Evolutionary conservation across 1,140 invertebrate species (phyloP).

Genomic region (Phymorhynchus buccinoides): DNA sequence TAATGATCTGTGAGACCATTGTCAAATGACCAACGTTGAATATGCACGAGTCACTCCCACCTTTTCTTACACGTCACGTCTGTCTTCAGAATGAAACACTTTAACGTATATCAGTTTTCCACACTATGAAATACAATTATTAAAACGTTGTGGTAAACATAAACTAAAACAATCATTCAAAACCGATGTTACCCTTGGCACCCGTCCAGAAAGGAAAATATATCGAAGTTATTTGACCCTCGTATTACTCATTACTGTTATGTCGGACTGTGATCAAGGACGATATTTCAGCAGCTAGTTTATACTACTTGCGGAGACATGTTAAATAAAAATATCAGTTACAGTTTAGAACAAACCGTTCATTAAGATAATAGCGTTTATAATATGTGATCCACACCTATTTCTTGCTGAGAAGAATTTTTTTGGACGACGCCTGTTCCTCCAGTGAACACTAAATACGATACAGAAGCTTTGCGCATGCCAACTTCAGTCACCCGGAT

Average conservation of each 20-base stretch:
- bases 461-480: conserved; percentile 34
- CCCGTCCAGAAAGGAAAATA: conserved; percentile 35
- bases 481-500: conserved; percentile 45
- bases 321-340: neutral
- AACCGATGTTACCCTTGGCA: conserved; percentile 30
- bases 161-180: neutral
- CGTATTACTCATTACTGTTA: conserved; percentile 33
- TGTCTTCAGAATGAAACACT: neutral
- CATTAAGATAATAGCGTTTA: neutral
- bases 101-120: neutral
- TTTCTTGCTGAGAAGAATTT: conserved; percentile 30
- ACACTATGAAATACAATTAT: neutral
- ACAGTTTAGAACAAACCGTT: neutral
- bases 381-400: neutral
- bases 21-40: neutral
- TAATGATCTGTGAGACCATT: too few species aligned
- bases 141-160: neutral
- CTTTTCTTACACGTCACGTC: neutral
- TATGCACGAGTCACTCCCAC: neutral
- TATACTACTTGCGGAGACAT: neutral
- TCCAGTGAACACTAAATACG: conserved; percentile 24
- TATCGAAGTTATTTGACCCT: conserved; percentile 41
- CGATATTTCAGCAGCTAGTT: conserved; percentile 14
- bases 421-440: conserved; percentile 15
- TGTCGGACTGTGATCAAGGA: conserved; percentile 33